Conservation (phyloP, 1,140 invertebrate species). For the Caenorhabditis tropicalis region DNA sequence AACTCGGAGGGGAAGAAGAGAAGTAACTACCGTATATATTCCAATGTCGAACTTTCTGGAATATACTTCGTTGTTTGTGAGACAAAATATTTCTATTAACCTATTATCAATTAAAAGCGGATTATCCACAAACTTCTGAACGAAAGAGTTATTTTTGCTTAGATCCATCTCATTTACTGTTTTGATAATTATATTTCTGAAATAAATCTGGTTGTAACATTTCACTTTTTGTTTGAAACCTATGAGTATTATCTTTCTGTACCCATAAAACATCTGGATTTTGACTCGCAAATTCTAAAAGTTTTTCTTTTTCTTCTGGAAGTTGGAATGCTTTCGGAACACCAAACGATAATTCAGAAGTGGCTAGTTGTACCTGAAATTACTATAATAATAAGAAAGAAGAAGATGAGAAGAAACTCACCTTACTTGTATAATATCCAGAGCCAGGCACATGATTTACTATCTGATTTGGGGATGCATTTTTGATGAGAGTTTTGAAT, state of each 20-base stretch:
- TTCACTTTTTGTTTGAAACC: conserved; percentile 70
- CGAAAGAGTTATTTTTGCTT: conserved; percentile 81
- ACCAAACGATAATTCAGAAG: conserved; percentile 78
- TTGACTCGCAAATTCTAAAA: conserved; percentile 79
- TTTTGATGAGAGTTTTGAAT: conserved; percentile 53
- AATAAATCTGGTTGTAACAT: not conserved
- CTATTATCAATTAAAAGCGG: conserved; percentile 78
- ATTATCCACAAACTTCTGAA: conserved; percentile 85
- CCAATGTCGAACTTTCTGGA: conserved; percentile 92
- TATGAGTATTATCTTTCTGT: conserved; percentile 89
- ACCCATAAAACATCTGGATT: conserved; percentile 83
- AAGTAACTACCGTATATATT: conserved; percentile 89
- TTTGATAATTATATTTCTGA: conserved; percentile 80
- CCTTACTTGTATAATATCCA: conserved; percentile 92
- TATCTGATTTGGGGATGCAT: conserved; percentile 55
- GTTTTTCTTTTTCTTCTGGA: conserved; percentile 80
- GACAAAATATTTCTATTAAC: conserved; percentile 60
- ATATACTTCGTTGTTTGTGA: conserved; percentile 78
- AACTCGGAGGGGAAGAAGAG: conserved; percentile 85
- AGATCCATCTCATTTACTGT: conserved; percentile 80
- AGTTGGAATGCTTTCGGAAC: conserved; percentile 88
- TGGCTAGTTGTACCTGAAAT: conserved; percentile 79
- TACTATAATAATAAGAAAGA: not conserved
- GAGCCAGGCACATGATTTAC: conserved; percentile 95
- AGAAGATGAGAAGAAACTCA: conserved; percentile 72